Percentiles rank a stretch among this genome's conserved stretches.
Evolutionary conservation across 2,888 invertebrate genomes (phyloP).

Genomic region (Lucinisca nassula): DNA sequence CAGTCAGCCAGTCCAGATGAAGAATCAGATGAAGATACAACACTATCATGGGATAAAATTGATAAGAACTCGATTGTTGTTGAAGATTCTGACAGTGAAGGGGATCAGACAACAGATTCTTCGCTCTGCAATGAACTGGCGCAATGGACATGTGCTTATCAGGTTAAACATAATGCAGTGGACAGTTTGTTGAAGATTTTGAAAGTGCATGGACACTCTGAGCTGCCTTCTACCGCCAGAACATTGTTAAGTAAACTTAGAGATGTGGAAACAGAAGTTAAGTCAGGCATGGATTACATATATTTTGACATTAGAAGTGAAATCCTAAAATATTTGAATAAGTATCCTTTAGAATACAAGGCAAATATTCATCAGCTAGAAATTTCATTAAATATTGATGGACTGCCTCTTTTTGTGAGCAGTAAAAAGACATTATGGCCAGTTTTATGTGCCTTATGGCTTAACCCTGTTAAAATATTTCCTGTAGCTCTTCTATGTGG

Average conservation of each 20-base stretch:
- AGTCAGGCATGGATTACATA: constrained; percentile 10
- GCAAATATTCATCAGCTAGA: constrained; percentile 9
- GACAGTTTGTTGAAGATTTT: constrained; percentile 2
- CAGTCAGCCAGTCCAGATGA: too few relatives aligned
- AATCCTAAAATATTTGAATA: background rate
- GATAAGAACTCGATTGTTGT: too few relatives aligned
- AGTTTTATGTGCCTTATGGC: constrained; percentile 3
- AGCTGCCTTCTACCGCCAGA: background rate
- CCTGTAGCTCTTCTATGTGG: constrained; percentile 1
- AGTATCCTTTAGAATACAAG: constrained; percentile 18
- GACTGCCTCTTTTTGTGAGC: constrained; percentile 2
- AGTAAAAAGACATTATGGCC: constrained; percentile 6
- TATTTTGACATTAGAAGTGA: constrained; percentile 11
- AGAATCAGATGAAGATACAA: too few relatives aligned
- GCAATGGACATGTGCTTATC: background rate
- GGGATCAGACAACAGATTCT: too few relatives aligned
- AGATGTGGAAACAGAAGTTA: background rate
- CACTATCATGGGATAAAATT: too few relatives aligned
- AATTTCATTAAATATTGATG: constrained; percentile 11
- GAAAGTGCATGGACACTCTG: background rate
- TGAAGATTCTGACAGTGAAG: too few relatives aligned
- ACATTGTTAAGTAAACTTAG: background rate
- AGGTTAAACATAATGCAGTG: constrained; percentile 12
- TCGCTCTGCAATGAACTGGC: too few relatives aligned
- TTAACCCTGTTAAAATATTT: constrained; percentile 11